phyloP scores from a whole-genome alignment of 2,113 vertebrate genomes.

The Paraplagusia blochii region DNA sequence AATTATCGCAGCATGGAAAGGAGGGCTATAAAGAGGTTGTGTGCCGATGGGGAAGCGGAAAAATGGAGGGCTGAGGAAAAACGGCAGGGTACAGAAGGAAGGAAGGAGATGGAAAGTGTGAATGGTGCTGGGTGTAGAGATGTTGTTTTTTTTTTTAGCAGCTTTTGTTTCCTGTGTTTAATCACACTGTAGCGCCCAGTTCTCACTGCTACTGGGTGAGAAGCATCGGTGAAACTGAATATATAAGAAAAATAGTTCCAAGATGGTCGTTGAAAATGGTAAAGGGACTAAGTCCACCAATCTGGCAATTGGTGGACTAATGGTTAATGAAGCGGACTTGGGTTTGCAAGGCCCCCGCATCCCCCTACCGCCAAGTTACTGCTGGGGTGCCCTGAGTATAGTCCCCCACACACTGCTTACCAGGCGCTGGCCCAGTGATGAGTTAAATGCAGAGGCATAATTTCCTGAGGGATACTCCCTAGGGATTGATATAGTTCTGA shows the following conservation, averaged over 20 bases:
- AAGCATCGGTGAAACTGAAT: constrained; percentile 10
- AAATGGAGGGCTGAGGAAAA: constrained; percentile 30
- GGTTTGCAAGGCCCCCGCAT: too few relatives aligned
- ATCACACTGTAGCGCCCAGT: constrained; percentile 7
- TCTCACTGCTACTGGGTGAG: constrained; percentile 6
- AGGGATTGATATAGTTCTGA: too few relatives aligned
- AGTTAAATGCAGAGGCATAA: too few relatives aligned
- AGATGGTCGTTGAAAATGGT: constrained; percentile 56
- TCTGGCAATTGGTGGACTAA: too few relatives aligned
- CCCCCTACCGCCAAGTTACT: too few relatives aligned
- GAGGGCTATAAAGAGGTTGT: constrained; percentile 54
- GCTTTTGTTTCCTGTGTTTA: constrained; percentile 19
- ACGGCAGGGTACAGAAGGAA: constrained; percentile 29
- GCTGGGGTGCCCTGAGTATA: too few relatives aligned
- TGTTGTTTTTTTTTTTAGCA: not conserved
- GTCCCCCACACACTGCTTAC: too few relatives aligned
- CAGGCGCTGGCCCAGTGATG: too few relatives aligned
- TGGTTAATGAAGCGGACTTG: too few relatives aligned
- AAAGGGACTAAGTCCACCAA: too few relatives aligned
- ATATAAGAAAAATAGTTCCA: constrained; percentile 41
- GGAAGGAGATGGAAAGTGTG: constrained; percentile 3
- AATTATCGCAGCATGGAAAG: constrained; percentile 69
- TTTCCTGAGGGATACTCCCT: too few relatives aligned
- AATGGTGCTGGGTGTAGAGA: constrained; percentile 12
- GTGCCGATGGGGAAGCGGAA: constrained; percentile 20